Evolutionary conservation across 30 jellyfish, hydroid and myxozoan species (phyloP), one percentile per base, ranked within the genome.

Genomic region (Aurelia coerulea): DNA sequence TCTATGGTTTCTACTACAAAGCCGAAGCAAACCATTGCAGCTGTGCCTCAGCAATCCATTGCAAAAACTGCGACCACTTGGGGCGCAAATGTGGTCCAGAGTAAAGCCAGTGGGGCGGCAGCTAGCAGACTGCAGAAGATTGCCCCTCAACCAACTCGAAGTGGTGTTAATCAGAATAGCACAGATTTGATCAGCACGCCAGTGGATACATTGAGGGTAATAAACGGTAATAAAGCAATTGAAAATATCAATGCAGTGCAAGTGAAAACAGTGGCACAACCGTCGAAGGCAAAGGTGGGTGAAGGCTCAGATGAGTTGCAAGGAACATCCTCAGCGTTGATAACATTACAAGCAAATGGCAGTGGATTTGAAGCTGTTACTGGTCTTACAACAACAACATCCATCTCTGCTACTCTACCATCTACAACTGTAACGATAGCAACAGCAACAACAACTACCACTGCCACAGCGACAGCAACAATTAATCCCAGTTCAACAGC

Each of bases 111-210:
- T 39, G 65, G 37, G 12, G 11, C 68, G 0, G 37, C 62, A 16
- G 63, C 67, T 65, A 66, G 73, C 78, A 81, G 35, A 32, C 78
- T 81, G 49, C 91, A 81, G 51, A 81, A 60, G 58, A 52, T 81
- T 18, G 81, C 84, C 4, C 91, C 91, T 1, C 65, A 81, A 35
- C 84, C 84, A n/a, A 37, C 33, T 13, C 52, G 41, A 31, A 66
- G n/a, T 4, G 17, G 19, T 66, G 52, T 34, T 33, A 8, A 10
- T 19, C 68, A 59, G 31, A 59, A 59, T 14, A 59, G 68, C 68
- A 59, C 19, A 59, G 68, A 59, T 59, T 0, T 39, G 6, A 39
- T 39, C 51, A 39, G 51, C 9, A 3, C 56, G 8, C 16, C 56
- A 9, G 11, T 46, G 15, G 56, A 7, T 14, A 46, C 56, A 46